Evolutionary conservation across 2,113 vertebrate species (phyloP).

Genomic region (Pampusana beccarii): DNA sequence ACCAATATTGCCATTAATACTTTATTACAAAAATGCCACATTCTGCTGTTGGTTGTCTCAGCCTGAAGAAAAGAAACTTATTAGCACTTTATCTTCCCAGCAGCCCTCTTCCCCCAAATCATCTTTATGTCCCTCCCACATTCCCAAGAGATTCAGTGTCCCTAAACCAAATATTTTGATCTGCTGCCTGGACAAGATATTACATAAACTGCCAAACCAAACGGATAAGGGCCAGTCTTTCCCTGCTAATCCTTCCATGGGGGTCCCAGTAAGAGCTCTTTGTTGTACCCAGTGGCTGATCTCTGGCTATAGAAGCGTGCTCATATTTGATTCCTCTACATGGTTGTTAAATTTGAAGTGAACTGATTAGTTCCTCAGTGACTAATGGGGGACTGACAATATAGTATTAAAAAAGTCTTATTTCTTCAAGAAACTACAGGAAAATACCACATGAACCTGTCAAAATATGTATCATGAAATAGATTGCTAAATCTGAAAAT

Average conservation of each 20-base stretch:
- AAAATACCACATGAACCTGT: neutral
- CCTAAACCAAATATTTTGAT: neutral
- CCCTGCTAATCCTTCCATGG: neutral
- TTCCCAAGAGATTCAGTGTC: neutral
- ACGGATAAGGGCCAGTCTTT: neutral
- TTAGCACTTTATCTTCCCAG: neutral
- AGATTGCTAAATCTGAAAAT: neutral
- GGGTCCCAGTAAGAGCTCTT: neutral
- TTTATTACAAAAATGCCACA: neutral
- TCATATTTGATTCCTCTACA: neutral
- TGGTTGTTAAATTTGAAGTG: neutral
- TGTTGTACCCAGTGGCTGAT: neutral
- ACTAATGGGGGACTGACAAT: neutral
- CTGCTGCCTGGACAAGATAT: neutral
- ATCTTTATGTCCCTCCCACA: neutral
- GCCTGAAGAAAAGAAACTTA: neutral
- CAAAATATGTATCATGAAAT: neutral
- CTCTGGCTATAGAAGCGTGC: neutral
- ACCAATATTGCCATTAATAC: neutral
- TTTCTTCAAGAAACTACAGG: neutral
- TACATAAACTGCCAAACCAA: neutral
- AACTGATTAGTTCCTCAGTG: neutral
- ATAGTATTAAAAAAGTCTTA: neutral
- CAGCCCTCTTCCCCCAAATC: neutral
- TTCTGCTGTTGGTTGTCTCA: neutral